Percentiles rank a stretch among this genome's conserved stretches.
phyloP scores from a whole-genome alignment of 2,888 invertebrate genomes.

The Drosophila borealis region DNA sequence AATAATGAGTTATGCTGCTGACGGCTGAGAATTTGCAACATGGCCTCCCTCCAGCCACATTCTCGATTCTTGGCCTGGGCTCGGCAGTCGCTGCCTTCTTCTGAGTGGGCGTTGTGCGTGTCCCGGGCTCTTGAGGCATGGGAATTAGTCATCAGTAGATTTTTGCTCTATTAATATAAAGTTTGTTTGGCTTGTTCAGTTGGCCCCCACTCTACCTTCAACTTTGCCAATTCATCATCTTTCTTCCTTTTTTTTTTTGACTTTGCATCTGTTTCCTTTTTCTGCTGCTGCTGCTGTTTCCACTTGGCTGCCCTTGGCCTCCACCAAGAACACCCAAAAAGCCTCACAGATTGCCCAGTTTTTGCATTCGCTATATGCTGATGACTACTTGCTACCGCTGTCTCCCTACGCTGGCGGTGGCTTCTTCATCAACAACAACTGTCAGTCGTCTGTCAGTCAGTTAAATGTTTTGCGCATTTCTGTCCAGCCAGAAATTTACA shows the following conservation, averaged over 20 bases:
- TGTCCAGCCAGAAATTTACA: slow-evolving; percentile 59
- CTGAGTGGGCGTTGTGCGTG: slow-evolving; percentile 51
- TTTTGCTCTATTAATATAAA: slow-evolving; percentile 38
- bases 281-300: slow-evolving; percentile 31
- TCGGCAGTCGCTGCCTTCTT: slow-evolving; percentile 13
- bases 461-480: slow-evolving; percentile 53
- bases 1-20: slow-evolving; percentile 79
- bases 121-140: slow-evolving; percentile 23
- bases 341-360: slow-evolving; percentile 44
- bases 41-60: slow-evolving; percentile 23
- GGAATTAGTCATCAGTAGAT: slow-evolving; percentile 59
- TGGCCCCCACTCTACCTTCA: slow-evolving; percentile 1
- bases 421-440: slow-evolving; percentile 62
- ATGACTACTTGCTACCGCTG: slow-evolving; percentile 10
- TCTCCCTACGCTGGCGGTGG: slow-evolving; percentile 24
- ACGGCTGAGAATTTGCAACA: slow-evolving; percentile 73
- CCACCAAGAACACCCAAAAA: slow-evolving; percentile 23
- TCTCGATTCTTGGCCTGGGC: slow-evolving; percentile 9
- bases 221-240: slow-evolving; percentile 72
- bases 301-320: slow-evolving; percentile 39
- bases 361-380: slow-evolving; percentile 22
- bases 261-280: slow-evolving; percentile 59
- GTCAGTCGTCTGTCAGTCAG: slow-evolving; percentile 55
- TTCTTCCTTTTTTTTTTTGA: slow-evolving; percentile 27
- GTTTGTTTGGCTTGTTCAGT: slow-evolving; percentile 22